Base-by-base conservation (phyloP, 2,888 invertebrate species). In the Drosophila flavopinicola region DNA sequence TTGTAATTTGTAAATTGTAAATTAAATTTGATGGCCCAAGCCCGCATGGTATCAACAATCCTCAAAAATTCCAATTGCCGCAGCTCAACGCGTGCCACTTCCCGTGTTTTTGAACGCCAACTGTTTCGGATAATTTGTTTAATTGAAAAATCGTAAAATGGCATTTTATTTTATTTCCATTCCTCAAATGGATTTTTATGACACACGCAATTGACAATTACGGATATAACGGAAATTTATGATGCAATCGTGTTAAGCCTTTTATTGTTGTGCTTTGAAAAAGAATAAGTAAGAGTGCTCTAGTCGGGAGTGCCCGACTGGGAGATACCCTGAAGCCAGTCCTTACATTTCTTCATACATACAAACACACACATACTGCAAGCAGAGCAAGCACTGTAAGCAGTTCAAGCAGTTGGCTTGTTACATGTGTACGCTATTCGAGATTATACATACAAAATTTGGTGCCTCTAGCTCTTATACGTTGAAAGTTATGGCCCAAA, bases 81-180 rank as follows among this genome's bases (percentile, higher is more conserved):
- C 42, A 41, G 29, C 37, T 11, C 6, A 49, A 65, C 77, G 73
- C 72, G 72, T 76, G 72, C 77, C 77, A 66, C 52, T 29, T 51
- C 25, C 53, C 65, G 64, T n/a, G n/a, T n/a, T n/a, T 47, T 64
- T 78, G 86, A 10, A 37, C 7, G 27, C 24, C 53, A 58, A 65
- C 54, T 59, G 65, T 65, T 83, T 83, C 59, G 66, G 48, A 51
- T 66, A 88, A 87, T 85, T 85, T 87, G 73, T 82, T 87, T 82
- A 85, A 88, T 87, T 85, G 87, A 87, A 85, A 87, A 88, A 85
- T 84, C 87, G 78, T 86, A 87, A 86, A 86, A 87, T 69, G 45
- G n/a, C 37, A 59, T 63, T 77, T 68, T 54, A 41, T 53, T 47
- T 52, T 37, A 44, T 37, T 39, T 20, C 39, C 47, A 33, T 37